Conservation (phyloP, 2,888 invertebrate species). For the Sarcophaga rosellei region DNA sequence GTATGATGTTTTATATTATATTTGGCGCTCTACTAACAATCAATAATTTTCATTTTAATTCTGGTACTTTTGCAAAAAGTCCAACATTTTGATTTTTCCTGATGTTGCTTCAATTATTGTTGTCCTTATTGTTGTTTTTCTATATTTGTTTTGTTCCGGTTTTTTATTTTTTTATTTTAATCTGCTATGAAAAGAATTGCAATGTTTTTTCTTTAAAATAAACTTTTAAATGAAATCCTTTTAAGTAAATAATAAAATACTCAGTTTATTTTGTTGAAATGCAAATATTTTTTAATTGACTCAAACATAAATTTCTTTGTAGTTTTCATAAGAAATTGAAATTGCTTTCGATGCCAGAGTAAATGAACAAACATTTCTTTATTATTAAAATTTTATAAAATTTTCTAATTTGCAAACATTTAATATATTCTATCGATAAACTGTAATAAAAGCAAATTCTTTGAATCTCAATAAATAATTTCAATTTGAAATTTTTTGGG, state of each 20-base stretch:
- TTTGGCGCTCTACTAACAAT: slow-evolving; percentile 8
- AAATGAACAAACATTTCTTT: too few relatives aligned
- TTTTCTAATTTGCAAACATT: too few relatives aligned
- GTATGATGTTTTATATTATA: background rate
- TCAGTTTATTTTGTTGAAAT: background rate
- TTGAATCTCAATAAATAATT: too few relatives aligned
- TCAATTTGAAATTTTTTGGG: too few relatives aligned
- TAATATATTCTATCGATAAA: too few relatives aligned
- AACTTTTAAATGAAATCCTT: background rate
- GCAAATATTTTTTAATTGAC: slow-evolving; percentile 6
- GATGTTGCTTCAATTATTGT: background rate
- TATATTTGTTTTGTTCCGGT: too few relatives aligned
- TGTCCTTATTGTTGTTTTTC: background rate
- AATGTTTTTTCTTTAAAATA: background rate
- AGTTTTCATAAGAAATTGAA: too few relatives aligned
- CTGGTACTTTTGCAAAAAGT: background rate
- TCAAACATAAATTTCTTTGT: background rate
- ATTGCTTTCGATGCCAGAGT: too few relatives aligned
- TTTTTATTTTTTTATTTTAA: too few relatives aligned
- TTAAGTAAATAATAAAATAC: background rate
- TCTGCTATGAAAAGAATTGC: background rate
- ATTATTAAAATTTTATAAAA: too few relatives aligned
- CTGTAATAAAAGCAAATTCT: too few relatives aligned
- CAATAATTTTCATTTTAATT: slow-evolving; percentile 19
- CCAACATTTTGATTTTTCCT: background rate